A percentile compares a stretch with the other conserved stretches of the same genome.
phyloP scores from a whole-genome alignment of 2,113 vertebrate genomes.

The Notiomystis cincta region DNA sequence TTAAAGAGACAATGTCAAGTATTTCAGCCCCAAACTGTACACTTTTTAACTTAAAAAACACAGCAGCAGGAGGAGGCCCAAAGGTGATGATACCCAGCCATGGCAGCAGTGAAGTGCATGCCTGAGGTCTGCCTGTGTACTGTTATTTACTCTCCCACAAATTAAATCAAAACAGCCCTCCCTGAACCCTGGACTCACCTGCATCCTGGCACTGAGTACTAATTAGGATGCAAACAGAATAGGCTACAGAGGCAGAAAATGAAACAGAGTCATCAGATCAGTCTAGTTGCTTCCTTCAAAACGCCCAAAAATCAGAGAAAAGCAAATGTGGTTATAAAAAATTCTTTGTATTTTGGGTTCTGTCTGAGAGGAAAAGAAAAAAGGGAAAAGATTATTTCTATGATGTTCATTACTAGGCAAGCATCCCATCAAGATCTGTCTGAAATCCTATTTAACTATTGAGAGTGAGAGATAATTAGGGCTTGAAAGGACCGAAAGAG shows the following conservation, averaged over 20 bases:
- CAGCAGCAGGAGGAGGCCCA: background rate
- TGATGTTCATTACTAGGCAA: background rate
- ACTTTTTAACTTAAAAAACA: background rate
- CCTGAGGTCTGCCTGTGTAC: background rate
- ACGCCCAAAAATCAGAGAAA: background rate
- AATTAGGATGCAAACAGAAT: background rate
- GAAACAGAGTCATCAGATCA: background rate
- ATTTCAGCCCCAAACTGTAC: background rate
- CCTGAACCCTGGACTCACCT: background rate
- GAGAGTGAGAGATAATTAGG: background rate
- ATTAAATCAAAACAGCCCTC: background rate
- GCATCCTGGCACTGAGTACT: background rate
- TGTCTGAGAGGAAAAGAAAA: background rate
- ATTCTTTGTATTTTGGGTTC: background rate
- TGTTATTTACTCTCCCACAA: background rate
- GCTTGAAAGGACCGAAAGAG: background rate
- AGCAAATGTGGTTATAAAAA: background rate
- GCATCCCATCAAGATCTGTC: background rate
- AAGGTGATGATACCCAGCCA: background rate
- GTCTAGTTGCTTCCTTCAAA: background rate
- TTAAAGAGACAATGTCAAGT: constrained; percentile 20
- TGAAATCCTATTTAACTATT: background rate
- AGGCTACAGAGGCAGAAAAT: background rate
- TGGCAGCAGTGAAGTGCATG: background rate
- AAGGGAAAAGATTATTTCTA: background rate